These are phyloP conservation scores for Bungarus multicinctus DNA, from an alignment of 2,113 vertebrate genomes.

Conservation along the genomic window DNA sequence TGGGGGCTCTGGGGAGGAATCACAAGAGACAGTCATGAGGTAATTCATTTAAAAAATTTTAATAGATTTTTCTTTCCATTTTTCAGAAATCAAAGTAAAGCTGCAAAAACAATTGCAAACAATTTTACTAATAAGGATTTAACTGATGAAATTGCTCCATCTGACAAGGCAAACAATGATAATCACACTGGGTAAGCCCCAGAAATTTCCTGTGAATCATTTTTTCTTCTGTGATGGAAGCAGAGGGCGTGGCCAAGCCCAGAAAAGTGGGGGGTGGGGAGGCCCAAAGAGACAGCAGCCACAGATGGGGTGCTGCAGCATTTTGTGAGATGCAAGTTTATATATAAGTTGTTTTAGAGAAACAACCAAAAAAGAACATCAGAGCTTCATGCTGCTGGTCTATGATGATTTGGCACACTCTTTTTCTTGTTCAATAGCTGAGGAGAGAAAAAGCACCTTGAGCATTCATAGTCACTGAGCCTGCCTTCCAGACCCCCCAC, in stretches of 20 bases:
- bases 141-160: neutral
- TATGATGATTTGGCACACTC: slow-evolving; percentile 67
- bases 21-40: neutral
- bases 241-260: slow-evolving; percentile 4
- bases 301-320: slow-evolving; percentile 20
- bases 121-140: neutral
- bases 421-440: slow-evolving; percentile 84
- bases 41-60: slow-evolving; percentile 48
- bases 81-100: slow-evolving; percentile 52
- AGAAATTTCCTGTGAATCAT: neutral
- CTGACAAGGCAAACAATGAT: neutral
- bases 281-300: slow-evolving; percentile 8
- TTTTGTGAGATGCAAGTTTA: slow-evolving; percentile 22
- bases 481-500: neutral
- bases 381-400: slow-evolving; percentile 21
- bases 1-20: neutral
- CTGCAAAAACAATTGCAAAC: slow-evolving; percentile 48
- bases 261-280: neutral
- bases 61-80: slow-evolving; percentile 55
- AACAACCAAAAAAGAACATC: slow-evolving; percentile 22
- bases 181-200: neutral
- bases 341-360: slow-evolving; percentile 40
- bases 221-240: neutral
- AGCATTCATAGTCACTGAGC: neutral
- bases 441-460: slow-evolving; percentile 32